Conservation (phyloP, 2,797 vertebrate genomes). For the Falco biarmicus region DNA sequence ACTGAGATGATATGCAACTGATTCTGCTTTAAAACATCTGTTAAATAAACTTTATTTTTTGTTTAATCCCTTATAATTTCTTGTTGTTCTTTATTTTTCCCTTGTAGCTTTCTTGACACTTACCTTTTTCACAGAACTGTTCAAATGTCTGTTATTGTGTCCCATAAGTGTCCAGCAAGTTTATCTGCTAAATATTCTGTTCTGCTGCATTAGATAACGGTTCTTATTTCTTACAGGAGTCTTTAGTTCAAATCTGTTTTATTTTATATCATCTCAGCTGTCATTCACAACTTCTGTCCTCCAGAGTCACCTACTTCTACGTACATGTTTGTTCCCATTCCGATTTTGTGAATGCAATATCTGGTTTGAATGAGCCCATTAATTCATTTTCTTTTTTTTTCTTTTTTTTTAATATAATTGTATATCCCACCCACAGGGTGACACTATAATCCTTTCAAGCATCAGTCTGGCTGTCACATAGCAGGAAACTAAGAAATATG, state of each 20-base stretch:
- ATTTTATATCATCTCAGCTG: neutral
- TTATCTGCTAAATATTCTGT: neutral
- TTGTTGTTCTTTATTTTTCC: neutral
- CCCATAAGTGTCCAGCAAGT: neutral
- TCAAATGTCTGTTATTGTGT: neutral
- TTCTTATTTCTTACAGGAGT: neutral
- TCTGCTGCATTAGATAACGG: neutral
- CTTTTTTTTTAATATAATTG: neutral
- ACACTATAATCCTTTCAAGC: neutral
- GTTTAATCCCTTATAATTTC: neutral
- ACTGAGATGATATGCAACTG: neutral
- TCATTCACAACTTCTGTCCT: neutral
- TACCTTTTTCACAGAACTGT: neutral
- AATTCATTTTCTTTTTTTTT: neutral
- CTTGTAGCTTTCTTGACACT: neutral
- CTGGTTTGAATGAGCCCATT: neutral
- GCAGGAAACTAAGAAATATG: neutral
- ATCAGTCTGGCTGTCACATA: neutral
- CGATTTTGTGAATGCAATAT: neutral
- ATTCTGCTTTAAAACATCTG: neutral
- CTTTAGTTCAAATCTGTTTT: neutral
- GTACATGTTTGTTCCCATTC: neutral
- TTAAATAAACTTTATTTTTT: neutral
- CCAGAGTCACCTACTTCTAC: neutral
- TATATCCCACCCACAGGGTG: neutral